A percentile compares a stretch with the other conserved stretches of the same genome.
Conservation (phyloP, 2,888 invertebrate genomes). For the Thalpophila matura region DNA sequence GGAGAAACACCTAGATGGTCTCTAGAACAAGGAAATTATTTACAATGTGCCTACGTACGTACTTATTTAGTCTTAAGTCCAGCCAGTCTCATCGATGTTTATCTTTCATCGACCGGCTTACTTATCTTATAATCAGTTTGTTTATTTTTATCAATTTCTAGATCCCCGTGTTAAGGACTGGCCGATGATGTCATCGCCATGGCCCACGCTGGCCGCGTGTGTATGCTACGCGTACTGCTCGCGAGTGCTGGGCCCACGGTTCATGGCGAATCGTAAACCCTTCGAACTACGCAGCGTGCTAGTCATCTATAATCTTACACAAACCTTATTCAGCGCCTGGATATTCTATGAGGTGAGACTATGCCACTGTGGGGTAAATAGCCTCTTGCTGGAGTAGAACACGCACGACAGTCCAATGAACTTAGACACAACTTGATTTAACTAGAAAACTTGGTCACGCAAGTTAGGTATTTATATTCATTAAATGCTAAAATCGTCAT, state of each 20-base stretch:
- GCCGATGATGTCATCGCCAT: constrained; percentile 97
- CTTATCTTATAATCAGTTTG: constrained; percentile 7
- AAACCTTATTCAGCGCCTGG: constrained; percentile 97
- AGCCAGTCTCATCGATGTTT: neutral
- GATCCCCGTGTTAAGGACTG: constrained; percentile 97
- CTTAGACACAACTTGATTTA: constrained; percentile 31
- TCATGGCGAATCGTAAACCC: constrained; percentile 97
- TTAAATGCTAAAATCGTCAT: constrained; percentile 9
- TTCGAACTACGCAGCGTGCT: constrained; percentile 95
- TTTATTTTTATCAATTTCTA: constrained; percentile 80
- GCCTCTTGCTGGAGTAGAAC: constrained; percentile 20
- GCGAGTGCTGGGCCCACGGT: constrained; percentile 94
- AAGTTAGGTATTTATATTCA: constrained; percentile 15
- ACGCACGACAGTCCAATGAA: constrained; percentile 53
- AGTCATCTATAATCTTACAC: constrained; percentile 96
- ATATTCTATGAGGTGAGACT: constrained; percentile 96
- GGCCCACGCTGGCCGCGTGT: constrained; percentile 96
- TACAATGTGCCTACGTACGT: neutral
- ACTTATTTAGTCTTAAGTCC: neutral
- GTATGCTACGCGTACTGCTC: constrained; percentile 96
- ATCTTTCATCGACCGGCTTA: neutral
- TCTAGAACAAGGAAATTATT: neutral
- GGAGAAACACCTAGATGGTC: neutral
- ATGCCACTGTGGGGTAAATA: constrained; percentile 28
- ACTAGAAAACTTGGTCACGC: constrained; percentile 41